Conservation (phyloP, 2,113 vertebrate genomes). For the Oenanthe oenanthe region DNA sequence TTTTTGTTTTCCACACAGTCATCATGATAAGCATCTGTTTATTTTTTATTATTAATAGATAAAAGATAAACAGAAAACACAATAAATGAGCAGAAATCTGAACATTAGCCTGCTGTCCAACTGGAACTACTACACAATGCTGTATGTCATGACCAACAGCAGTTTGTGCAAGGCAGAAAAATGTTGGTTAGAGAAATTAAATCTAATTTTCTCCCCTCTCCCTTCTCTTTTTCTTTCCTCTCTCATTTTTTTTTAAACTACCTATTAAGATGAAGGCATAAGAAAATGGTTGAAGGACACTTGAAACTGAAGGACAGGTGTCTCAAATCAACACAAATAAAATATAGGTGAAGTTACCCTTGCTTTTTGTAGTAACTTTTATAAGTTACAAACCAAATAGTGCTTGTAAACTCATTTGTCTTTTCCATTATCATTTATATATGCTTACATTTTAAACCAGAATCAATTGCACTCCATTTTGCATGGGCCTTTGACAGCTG, state of each 20-base stretch:
- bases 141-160: not conserved
- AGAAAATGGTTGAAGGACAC: not conserved
- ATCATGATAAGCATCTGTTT: not conserved
- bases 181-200: not conserved
- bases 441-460: not conserved
- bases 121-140: not conserved
- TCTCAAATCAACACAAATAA: not conserved
- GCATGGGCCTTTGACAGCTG: not conserved
- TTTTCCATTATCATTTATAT: not conserved
- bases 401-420: not conserved
- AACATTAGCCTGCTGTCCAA: not conserved
- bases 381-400: not conserved
- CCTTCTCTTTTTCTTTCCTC: not conserved
- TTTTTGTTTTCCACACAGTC: not conserved
- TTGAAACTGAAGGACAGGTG: not conserved
- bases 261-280: not conserved
- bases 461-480: not conserved
- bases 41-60: not conserved
- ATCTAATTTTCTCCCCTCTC: rapidly evolving
- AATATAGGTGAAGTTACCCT: not conserved
- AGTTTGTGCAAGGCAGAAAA: not conserved
- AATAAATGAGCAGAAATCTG: not conserved
- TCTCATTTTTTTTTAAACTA: not conserved
- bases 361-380: not conserved
- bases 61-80: not conserved